Base-by-base conservation (phyloP, 2,113 vertebrate species). In the Burhinus bistriatus region DNA sequence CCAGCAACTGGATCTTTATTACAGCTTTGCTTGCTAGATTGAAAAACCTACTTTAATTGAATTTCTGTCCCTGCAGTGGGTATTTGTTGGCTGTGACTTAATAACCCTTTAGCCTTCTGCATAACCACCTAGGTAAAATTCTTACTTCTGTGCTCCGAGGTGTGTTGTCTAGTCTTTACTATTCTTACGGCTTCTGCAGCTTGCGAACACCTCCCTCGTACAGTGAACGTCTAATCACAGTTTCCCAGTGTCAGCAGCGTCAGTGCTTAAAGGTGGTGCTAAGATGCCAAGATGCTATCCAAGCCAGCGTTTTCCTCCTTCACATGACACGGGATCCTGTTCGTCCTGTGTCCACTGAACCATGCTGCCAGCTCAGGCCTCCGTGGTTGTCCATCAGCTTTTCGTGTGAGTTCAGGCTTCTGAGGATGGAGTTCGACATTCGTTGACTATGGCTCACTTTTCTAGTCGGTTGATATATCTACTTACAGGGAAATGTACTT, bases 151-250 rank as follows among this genome's bases (percentile, higher is more conserved):
- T 64, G 52, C 30, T 62, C 40, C 38, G 4, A 17, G 52, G 17
- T 0, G 0, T 26, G 2, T 15, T 76, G 25, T 36, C 15, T 47
- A 6, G 15, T 65, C 58, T 49, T 73, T 21, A 19, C 36, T 23
- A 3, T 54, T 82, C 27, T 26, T n/a, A 17, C 0, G 17, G n/a
- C 58, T 69, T 30, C 47, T 69, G 62, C 27, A 44, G 23, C 11
- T 68, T 59, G 55, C 5, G 5, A 51, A 3, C 59, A 32, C 30
- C 34, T 45, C 23, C 44, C 30, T 44, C 0, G 2, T 4, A 23
- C 0, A 0, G 55, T 9, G n/a, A 44, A 12, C 5, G 6, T 49
- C 47, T 49, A 7, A 26, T 18, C n/a, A 5, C 12, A 2, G 62
- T 22, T 38, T 26, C 38, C 52, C 27, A 2, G 10, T 12, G 15